phyloP scores from a whole-genome alignment of 2,888 invertebrate genomes.

The Caenorhabditis sp. region DNA sequence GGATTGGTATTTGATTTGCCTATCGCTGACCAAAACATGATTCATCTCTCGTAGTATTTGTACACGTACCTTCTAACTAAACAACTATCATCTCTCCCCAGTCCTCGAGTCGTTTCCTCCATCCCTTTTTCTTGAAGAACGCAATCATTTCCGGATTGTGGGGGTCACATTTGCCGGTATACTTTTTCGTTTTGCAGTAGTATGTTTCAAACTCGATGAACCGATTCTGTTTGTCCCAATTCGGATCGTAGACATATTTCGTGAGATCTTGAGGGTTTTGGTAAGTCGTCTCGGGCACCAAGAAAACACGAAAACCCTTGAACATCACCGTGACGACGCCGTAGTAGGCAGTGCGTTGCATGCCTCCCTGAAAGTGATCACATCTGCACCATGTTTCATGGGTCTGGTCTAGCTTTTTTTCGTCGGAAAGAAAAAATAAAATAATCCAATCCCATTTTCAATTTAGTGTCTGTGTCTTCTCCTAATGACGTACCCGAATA shows the following conservation, averaged over 20 bases:
- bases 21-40: conserved; percentile 59
- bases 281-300: conserved; percentile 56
- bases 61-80: conserved; percentile 46
- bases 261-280: conserved; percentile 45
- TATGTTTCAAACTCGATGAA: conserved; percentile 78
- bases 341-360: conserved; percentile 95
- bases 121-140: conserved; percentile 76
- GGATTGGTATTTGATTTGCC: conserved; percentile 11
- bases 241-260: conserved; percentile 67
- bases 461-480: no score
- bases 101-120: conserved; percentile 73
- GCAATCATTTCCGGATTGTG: conserved; percentile 75
- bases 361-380: conserved; percentile 89
- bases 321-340: conserved; percentile 95
- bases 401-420: no score
- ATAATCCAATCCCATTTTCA: no score
- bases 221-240: conserved; percentile 78
- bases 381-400: neutral
- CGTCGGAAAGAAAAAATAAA: no score
- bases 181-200: conserved; percentile 79
- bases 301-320: conserved; percentile 90
- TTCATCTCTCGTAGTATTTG: conserved; percentile 41
- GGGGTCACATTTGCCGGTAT: conserved; percentile 79
- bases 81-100: conserved; percentile 80
- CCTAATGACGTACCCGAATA: conserved; percentile 69